A percentile compares a stretch with the other conserved stretches of the same genome.
phyloP scores from a whole-genome alignment of 1,140 invertebrate genomes.

The Apis mellifera region DNA sequence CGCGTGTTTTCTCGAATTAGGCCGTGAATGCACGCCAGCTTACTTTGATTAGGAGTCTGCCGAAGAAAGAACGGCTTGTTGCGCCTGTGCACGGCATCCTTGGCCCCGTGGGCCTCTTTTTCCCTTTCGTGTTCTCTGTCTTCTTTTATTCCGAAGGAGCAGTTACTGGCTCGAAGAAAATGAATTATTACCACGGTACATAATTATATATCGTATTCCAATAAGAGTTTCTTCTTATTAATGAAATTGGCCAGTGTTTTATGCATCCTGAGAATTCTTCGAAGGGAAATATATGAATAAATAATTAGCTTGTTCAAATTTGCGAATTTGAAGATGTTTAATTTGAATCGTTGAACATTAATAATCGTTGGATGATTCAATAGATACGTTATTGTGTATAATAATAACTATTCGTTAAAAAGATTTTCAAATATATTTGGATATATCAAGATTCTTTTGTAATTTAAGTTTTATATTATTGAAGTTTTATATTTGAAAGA shows the following conservation, averaged over 20 bases:
- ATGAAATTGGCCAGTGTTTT: neutral
- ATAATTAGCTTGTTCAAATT: neutral
- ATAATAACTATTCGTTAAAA: no score
- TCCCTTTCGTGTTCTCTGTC: neutral
- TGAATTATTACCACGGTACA: neutral
- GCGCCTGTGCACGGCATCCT: conserved; percentile 51
- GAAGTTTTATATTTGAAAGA: no score
- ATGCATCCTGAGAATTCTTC: neutral
- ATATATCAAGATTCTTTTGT: no score
- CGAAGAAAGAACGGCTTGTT: conserved; percentile 73
- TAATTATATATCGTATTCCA: no score
- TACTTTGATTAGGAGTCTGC: conserved; percentile 71
- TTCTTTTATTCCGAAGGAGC: neutral
- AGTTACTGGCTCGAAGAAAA: neutral
- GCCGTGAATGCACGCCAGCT: conserved; percentile 70
- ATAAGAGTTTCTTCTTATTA: neutral
- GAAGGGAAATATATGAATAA: neutral
- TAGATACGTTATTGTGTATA: no score
- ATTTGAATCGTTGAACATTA: no score
- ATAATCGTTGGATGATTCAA: no score
- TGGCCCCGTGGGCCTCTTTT: conserved; percentile 36
- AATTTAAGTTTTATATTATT: no score
- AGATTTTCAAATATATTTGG: no score
- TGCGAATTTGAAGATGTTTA: no score
- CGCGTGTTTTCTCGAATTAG: conserved; percentile 76